Percentiles rank a stretch among this genome's conserved stretches.
Conservation (phyloP, 2,888 invertebrate species). For the Steinernema hermaphroditum region DNA sequence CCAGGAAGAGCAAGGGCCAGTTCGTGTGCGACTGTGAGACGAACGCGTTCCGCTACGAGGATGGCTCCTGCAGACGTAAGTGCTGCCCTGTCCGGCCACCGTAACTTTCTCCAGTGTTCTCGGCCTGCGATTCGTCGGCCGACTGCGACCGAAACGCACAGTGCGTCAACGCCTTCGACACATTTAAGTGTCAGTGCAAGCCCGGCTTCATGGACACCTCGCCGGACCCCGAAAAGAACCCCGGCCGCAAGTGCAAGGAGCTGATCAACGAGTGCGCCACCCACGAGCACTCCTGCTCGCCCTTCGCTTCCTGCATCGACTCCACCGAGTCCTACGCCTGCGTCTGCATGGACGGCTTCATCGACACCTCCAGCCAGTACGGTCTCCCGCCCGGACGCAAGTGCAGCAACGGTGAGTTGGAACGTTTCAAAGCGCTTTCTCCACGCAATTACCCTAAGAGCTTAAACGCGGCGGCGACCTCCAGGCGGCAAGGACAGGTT, state of each 20-base stretch:
- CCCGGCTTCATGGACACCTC: slow-evolving; percentile 61
- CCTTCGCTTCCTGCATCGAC: slow-evolving; percentile 64
- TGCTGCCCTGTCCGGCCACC: background rate
- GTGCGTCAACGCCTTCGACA: slow-evolving; percentile 65
- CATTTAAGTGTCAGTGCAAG: slow-evolving; percentile 62
- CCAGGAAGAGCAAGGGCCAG: slow-evolving; percentile 41
- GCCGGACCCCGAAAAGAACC: slow-evolving; percentile 57
- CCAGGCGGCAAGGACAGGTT: background rate
- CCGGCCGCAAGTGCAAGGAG: slow-evolving; percentile 64
- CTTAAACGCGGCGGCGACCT: no score
- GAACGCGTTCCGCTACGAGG: slow-evolving; percentile 59
- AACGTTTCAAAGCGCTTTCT: background rate
- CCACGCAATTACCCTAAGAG: background rate
- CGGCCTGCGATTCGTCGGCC: slow-evolving; percentile 54
- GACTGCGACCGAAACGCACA: slow-evolving; percentile 62
- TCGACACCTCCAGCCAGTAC: slow-evolving; percentile 62
- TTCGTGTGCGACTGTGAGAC: slow-evolving; percentile 60
- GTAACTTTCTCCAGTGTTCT: slow-evolving; percentile 44
- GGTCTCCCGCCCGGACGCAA: slow-evolving; percentile 61
- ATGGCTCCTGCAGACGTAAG: slow-evolving; percentile 59
- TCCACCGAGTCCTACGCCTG: slow-evolving; percentile 64
- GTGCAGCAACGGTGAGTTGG: slow-evolving; percentile 57
- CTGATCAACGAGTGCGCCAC: slow-evolving; percentile 66
- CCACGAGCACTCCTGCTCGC: slow-evolving; percentile 61
- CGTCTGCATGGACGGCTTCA: slow-evolving; percentile 56